Base-by-base conservation (phyloP, 2,797 vertebrate genomes). In the Gobionotothen gibberifrons region DNA sequence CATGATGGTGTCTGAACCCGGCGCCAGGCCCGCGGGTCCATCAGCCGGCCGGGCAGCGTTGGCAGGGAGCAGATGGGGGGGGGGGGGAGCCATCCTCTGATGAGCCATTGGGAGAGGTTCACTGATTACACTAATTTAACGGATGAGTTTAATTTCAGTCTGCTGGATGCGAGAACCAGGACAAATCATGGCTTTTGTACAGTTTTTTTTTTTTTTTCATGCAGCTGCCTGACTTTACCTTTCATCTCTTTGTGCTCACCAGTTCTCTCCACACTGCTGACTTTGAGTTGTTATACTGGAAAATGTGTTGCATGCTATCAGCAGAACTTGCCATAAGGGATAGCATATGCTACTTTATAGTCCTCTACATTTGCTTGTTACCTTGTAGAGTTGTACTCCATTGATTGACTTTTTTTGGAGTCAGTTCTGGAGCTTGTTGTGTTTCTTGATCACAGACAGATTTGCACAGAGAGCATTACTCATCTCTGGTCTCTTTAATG, bases 21-120 rank as follows among this genome's bases (percentile, higher is more conserved):
- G 79, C 75, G 81, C 78, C 75, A 64, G 81, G 79, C 52, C 81
- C 60, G 71, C 22, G 12, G 79, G 75, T 47, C 58, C 6, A 69
- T 76, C 83, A 29, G 79, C n/a, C 0, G 81, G 63, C 56, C 8
- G 48, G 53, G 72, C 56, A 1, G 69, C 43, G 16, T 26, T 76
- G 82, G 69, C 82, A 66, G 56, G 72, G 69, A 84, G 85, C 85
- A 88, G 78, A 85, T 80, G 78, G 69, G 67, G 69, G 67, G 72
- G 67, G 72, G 22, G 26, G 3, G 26, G 54, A 60, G 57, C 61
- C 19, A 70, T 82, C 79, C 76, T 69, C 56, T 61, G 77, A 84
- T 73, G 79, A 74, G 74, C 58, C 75, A 15, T 76, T 46, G 56
- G 67, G 56, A 68, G 72, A 74, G 74, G 39, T 79, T 77, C 78